phyloP scores from a whole-genome alignment of 2,888 invertebrate genomes.

The Apantesis nais region DNA sequence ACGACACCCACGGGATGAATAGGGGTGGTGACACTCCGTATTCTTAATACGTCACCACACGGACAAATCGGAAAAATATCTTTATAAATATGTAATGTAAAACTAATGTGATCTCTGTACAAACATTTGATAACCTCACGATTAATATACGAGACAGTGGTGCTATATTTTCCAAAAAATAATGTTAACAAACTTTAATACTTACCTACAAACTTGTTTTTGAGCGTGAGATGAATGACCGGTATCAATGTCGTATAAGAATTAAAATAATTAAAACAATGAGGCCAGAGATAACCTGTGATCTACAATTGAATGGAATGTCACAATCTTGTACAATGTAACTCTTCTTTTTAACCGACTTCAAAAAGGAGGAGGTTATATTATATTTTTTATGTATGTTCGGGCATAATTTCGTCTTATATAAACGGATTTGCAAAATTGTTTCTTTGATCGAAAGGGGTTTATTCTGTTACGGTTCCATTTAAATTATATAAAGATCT shows the following conservation, averaged over 20 bases:
- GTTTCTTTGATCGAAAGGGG: too few species aligned
- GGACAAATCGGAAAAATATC: too few species aligned
- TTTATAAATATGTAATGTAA: neutral
- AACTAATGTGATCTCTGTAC: neutral
- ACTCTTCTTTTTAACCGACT: neutral
- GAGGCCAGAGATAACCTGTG: conserved; percentile 5
- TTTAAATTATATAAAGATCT: too few species aligned
- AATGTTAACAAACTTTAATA: neutral
- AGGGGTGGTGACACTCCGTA: too few species aligned
- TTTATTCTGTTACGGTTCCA: too few species aligned
- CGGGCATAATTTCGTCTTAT: too few species aligned
- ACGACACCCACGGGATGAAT: too few species aligned
- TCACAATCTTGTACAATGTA: neutral
- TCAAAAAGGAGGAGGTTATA: too few species aligned
- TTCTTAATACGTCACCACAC: too few species aligned
- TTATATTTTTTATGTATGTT: too few species aligned
- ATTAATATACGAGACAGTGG: neutral
- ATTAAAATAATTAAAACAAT: conserved; percentile 10
- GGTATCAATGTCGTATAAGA: conserved; percentile 2
- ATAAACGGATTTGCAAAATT: too few species aligned
- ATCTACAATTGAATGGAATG: neutral
- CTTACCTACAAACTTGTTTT: neutral
- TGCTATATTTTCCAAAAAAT: neutral
- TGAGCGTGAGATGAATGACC: neutral
- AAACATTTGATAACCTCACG: neutral